phyloP scores from a whole-genome alignment of 1,140 invertebrate species.

The Harlomillsia oculata region DNA sequence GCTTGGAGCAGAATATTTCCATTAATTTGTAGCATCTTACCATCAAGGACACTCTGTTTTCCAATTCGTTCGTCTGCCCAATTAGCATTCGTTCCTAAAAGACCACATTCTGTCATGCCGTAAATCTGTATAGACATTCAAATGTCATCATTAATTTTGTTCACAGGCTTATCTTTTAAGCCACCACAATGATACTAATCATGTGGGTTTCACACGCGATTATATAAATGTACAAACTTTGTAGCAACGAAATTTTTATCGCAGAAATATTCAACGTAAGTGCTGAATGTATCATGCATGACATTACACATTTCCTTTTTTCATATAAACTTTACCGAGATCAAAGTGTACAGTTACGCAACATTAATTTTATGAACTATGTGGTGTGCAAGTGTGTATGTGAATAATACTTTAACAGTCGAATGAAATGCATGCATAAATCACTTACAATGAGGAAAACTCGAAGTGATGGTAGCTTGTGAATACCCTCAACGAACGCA shows the following conservation, averaged over 20 bases:
- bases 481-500: background rate
- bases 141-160: too few species aligned
- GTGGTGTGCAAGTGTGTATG: too few species aligned
- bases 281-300: too few species aligned
- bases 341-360: background rate
- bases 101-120: constrained; percentile 25
- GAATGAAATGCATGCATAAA: too few species aligned
- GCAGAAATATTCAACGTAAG: background rate
- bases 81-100: constrained; percentile 2
- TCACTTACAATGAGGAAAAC: constrained; percentile 1
- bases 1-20: background rate
- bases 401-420: too few species aligned
- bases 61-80: too few species aligned
- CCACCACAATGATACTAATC: too few species aligned
- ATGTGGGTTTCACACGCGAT: too few species aligned
- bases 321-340: background rate
- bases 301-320: too few species aligned
- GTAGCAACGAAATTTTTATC: background rate
- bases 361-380: background rate
- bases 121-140: constrained; percentile 14
- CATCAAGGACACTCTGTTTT: background rate
- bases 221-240: background rate
- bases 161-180: too few species aligned
- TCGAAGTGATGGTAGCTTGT: constrained; percentile 1
- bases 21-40: background rate